phyloP scores from a whole-genome alignment of 2,888 invertebrate species.

The Epistrophe grossulariae region DNA sequence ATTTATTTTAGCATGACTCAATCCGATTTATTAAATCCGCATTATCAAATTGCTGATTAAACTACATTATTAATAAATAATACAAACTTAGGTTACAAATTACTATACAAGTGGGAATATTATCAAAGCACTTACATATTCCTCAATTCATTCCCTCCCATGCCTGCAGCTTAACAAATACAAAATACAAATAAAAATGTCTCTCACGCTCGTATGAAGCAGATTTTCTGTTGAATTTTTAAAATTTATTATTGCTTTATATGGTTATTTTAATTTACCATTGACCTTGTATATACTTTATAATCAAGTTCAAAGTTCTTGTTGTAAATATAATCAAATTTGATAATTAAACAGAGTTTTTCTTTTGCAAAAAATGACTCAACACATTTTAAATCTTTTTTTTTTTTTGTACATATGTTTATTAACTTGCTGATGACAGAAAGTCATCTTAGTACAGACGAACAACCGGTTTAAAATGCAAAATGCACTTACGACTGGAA shows the following conservation, averaged over 20 bases:
- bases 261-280: conserved; percentile 53
- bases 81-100: background rate
- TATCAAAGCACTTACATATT: background rate
- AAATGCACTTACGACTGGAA: too few relatives aligned
- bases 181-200: background rate
- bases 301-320: conserved; percentile 59
- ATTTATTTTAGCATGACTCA: conserved; percentile 12
- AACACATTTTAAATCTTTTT: too few relatives aligned
- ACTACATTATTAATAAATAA: conserved; percentile 15
- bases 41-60: conserved; percentile 29
- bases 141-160: background rate
- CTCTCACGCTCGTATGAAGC: background rate
- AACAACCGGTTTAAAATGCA: background rate
- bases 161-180: background rate
- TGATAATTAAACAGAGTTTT: background rate
- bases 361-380: background rate
- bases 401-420: too few relatives aligned
- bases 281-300: conserved; percentile 67
- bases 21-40: background rate
- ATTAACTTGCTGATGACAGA: too few relatives aligned
- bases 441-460: too few relatives aligned
- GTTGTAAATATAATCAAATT: background rate
- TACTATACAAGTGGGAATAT: background rate
- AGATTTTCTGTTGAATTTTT: conserved; percentile 12
- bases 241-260: conserved; percentile 27